Percentiles rank a stretch among this genome's conserved stretches.
These are phyloP conservation scores for Zootermopsis nevadensis DNA, from an alignment of 2,888 invertebrate species.

Conservation along the genomic window DNA sequence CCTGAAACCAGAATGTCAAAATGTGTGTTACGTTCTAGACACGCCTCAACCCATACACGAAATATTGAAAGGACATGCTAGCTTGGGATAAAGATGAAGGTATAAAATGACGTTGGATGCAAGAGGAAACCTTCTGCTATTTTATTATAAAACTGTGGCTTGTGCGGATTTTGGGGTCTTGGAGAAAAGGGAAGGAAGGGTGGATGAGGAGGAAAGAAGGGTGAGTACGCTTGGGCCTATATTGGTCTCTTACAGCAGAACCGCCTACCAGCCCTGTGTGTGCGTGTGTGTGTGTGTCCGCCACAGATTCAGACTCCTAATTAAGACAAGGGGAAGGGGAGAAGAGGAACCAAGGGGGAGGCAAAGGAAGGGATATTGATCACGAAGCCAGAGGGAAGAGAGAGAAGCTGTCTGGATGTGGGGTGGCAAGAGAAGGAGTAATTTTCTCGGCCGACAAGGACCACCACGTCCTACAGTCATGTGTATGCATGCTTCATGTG, in stretches of 20 bases:
- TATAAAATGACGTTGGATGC: neutral
- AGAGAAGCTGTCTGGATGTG: slow-evolving; percentile 49
- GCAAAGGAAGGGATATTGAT: slow-evolving; percentile 60
- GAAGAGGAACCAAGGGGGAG: slow-evolving; percentile 67
- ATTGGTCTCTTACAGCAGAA: slow-evolving; percentile 32
- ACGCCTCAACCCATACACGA: neutral
- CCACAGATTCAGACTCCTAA: slow-evolving; percentile 87
- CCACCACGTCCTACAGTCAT: slow-evolving; percentile 30
- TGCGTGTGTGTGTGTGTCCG: slow-evolving; percentile 82
- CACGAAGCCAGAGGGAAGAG: slow-evolving; percentile 54
- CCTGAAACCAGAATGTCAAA: neutral
- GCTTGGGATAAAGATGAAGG: neutral
- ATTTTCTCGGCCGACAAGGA: slow-evolving; percentile 44
- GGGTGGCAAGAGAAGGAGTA: slow-evolving; percentile 35
- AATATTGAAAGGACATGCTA: neutral
- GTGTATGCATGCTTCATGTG: slow-evolving; percentile 46
- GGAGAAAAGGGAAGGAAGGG: slow-evolving; percentile 35
- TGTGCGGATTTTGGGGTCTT: slow-evolving; percentile 55
- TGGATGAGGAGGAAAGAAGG: neutral
- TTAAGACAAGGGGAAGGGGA: slow-evolving; percentile 77
- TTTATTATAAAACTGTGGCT: slow-evolving; percentile 46
- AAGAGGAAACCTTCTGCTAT: slow-evolving; percentile 28
- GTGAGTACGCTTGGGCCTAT: slow-evolving; percentile 36
- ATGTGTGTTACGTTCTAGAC: neutral
- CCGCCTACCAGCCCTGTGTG: slow-evolving; percentile 58